Evolutionary conservation across 2,797 vertebrate species (phyloP), one percentile per base, ranked within the genome.

Genomic region (Sebastes dallii): DNA sequence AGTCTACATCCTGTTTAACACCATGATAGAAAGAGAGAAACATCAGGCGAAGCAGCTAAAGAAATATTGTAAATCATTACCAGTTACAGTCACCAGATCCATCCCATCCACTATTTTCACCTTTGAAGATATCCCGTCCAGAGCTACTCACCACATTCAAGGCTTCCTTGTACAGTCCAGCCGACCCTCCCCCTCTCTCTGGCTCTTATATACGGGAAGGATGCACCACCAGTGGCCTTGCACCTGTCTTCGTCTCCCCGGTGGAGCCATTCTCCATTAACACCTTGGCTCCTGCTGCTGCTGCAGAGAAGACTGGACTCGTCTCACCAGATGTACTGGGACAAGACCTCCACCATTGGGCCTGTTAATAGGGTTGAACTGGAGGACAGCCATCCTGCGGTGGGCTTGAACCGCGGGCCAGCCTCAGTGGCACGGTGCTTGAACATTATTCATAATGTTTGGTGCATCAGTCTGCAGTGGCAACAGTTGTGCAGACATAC

Each of bases 71-170:
- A 86, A 84, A 80, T 77, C 73, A 7, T 77, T 80, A 78, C 30
- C n/a, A 69, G 56, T 69, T 36, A 24, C 36, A 62, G 8, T 22
- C 58, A 16, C 72, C 42, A 67, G 25, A 1, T 75, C 8, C 5
- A 20, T 42, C 56, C 27, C n/a, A 18, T 75, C 46, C 10, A 9
- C 27, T 14, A 5, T 18, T 32, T 16, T 9, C 64, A 18, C 36
- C 3, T 16, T 18, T 62, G 12, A 72, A 16, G 30, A 27, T 27
- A 16, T 54, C 74, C 39, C 20, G 52, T 72, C 20, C 30, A 55
- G 32, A 9, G 3, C 58, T 81, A 72, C 84, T 85, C 75, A 75
- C 78, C 89, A 74, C 61, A 66, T 72, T 69, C 75, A 79, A 64
- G 73, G 69, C 13, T 75, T 83, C 55, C 73, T 66, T 73, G 20